phyloP scores from a whole-genome alignment of 1,140 invertebrate genomes.

The Nephotettix cincticeps region DNA sequence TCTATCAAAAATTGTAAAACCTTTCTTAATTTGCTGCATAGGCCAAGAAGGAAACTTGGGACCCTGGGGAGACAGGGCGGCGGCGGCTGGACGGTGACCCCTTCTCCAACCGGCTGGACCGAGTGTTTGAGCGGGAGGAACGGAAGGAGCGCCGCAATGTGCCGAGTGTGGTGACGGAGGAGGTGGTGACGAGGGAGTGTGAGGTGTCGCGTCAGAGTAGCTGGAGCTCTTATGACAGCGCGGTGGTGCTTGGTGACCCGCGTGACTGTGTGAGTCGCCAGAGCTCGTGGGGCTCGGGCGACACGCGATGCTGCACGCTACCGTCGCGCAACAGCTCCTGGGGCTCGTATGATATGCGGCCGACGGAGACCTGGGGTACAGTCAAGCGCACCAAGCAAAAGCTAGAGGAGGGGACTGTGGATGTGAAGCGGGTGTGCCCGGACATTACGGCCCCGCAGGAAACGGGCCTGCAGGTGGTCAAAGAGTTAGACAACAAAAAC shows the following conservation, averaged over 20 bases:
- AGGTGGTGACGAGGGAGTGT: conserved; percentile 19
- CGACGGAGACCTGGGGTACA: conserved; percentile 60
- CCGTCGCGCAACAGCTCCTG: conserved; percentile 72
- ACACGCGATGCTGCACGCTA: conserved; percentile 50
- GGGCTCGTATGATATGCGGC: conserved; percentile 67
- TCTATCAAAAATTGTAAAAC: too few species aligned
- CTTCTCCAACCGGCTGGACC: conserved; percentile 69
- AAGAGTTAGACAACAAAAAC: conserved; percentile 53
- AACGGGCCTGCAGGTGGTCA: conserved; percentile 59
- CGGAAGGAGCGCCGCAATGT: conserved; percentile 49
- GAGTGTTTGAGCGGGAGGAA: conserved; percentile 71
- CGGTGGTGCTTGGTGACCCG: conserved; percentile 59
- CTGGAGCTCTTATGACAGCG: conserved; percentile 78
- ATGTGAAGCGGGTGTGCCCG: conserved; percentile 33
- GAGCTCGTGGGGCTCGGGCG: conserved; percentile 78
- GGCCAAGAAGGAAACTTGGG: conserved; percentile 62
- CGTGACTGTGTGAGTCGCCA: conserved; percentile 67
- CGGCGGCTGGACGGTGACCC: conserved; percentile 28
- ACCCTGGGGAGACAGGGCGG: conserved; percentile 45
- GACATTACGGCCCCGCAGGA: conserved; percentile 29
- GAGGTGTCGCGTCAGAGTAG: conserved; percentile 48
- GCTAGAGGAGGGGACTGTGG: conserved; percentile 60
- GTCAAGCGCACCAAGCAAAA: conserved; percentile 72
- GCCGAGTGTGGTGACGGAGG: conserved; percentile 28
- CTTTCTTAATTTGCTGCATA: too few species aligned